phyloP scores from a whole-genome alignment of 2,113 vertebrate genomes.

The Strigops habroptila region DNA sequence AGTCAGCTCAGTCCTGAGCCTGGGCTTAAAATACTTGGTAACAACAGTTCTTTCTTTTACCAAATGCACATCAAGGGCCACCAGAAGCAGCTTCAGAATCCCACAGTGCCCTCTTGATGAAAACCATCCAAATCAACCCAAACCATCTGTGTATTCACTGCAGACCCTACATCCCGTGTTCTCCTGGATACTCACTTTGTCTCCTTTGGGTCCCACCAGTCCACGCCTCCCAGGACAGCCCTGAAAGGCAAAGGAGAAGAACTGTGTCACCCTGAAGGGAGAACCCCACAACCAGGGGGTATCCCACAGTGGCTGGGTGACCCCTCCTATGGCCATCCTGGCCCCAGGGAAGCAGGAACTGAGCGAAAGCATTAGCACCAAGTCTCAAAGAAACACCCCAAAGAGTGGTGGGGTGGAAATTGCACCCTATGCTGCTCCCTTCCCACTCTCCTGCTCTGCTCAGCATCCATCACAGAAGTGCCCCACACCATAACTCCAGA shows the following conservation, averaged over 20 bases:
- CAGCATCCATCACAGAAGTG: neutral
- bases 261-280: neutral
- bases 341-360: neutral
- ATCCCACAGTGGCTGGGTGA: neutral
- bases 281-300: fast-evolving
- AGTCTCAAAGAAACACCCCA: neutral
- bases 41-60: neutral
- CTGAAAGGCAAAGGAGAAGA: slow-evolving; percentile 63
- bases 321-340: fast-evolving
- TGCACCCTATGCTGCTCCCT: neutral
- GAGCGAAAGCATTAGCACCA: neutral
- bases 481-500: neutral
- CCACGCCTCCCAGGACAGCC: slow-evolving; percentile 81
- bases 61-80: neutral
- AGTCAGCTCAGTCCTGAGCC: neutral
- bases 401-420: neutral
- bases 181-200: slow-evolving; percentile 71
- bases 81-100: neutral
- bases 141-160: fast-evolving
- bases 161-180: fast-evolving
- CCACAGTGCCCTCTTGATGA: neutral
- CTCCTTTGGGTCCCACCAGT: slow-evolving; percentile 81
- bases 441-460: neutral
- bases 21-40: neutral
- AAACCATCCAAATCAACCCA: neutral